These are phyloP conservation scores for Pimpla rufipes DNA, from an alignment of 2,888 invertebrate species.

Conservation along the genomic window DNA sequence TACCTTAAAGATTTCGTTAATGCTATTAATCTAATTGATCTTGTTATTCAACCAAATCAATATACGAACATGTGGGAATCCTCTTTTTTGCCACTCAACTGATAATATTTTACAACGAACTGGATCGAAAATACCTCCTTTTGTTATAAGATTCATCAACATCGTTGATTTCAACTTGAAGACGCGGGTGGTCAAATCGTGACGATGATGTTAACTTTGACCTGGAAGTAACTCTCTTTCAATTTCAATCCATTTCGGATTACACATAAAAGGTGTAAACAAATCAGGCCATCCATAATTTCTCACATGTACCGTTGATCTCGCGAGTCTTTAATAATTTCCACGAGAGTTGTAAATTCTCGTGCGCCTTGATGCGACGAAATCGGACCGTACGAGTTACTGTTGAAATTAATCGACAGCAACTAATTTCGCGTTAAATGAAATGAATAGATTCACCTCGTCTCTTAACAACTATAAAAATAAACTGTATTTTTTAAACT, in stretches of 20 bases:
- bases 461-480: no score
- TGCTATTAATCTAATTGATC: slow-evolving; percentile 71
- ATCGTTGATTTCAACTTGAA: slow-evolving; percentile 71
- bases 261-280: slow-evolving; percentile 61
- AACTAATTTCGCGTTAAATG: no score
- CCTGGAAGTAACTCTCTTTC: no score
- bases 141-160: slow-evolving; percentile 67
- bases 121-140: slow-evolving; percentile 71
- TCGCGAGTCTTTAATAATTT: no score
- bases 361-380: no score
- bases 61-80: slow-evolving; percentile 78
- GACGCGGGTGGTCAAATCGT: slow-evolving; percentile 75
- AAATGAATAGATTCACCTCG: no score
- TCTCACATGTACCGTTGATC: slow-evolving; percentile 53
- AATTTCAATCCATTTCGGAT: slow-evolving; percentile 61
- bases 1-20: no score
- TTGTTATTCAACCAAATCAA: slow-evolving; percentile 72
- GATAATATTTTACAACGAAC: slow-evolving; percentile 75
- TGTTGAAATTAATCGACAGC: no score
- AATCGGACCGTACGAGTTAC: no score
- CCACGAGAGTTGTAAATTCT: no score
- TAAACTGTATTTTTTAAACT: no score
- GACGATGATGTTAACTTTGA: slow-evolving; percentile 72
- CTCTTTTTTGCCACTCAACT: no score
- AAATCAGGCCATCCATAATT: slow-evolving; percentile 62